These are phyloP conservation scores for Python bivittatus DNA, from an alignment of 2,113 vertebrate genomes.

Conservation along the genomic window DNA sequence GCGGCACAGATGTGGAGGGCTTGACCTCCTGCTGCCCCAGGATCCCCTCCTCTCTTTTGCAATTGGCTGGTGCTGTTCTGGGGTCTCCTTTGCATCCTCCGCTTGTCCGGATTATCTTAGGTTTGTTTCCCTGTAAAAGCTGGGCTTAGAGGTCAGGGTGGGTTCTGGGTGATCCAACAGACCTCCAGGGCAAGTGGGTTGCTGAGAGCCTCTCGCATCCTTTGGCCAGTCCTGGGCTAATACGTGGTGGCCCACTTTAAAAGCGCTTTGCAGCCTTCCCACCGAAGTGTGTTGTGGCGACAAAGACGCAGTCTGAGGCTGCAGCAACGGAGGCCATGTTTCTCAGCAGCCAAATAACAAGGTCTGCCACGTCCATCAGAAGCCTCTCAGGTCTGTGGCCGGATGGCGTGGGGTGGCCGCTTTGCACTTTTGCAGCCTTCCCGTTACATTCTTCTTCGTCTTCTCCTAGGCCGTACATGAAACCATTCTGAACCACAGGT, in stretches of 20 bases:
- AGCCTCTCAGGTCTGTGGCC: background rate
- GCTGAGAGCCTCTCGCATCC: background rate
- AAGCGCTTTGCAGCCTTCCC: background rate
- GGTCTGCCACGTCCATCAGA: no score
- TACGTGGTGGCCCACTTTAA: background rate
- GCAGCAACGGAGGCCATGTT: no score
- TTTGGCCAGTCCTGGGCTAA: no score
- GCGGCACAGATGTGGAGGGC: no score
- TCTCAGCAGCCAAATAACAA: no score
- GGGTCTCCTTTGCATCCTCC: background rate
- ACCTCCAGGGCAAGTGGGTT: background rate
- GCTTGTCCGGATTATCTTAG: background rate
- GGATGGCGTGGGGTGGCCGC: no score
- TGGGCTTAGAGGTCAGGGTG: background rate
- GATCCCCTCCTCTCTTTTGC: background rate
- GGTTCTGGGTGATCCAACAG: background rate
- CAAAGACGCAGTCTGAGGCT: no score
- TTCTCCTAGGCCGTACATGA: constrained; percentile 83
- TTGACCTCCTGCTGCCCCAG: no score
- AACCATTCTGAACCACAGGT: constrained; percentile 83
- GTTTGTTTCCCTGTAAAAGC: background rate
- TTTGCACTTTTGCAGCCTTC: background rate
- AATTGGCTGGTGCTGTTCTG: background rate
- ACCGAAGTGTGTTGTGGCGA: no score
- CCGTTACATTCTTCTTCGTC: background rate